Percentiles rank a stretch among this genome's conserved stretches.
These are phyloP conservation scores for Drosophila acutilabella DNA, from an alignment of 2,888 invertebrate genomes.

Conservation along the genomic window DNA sequence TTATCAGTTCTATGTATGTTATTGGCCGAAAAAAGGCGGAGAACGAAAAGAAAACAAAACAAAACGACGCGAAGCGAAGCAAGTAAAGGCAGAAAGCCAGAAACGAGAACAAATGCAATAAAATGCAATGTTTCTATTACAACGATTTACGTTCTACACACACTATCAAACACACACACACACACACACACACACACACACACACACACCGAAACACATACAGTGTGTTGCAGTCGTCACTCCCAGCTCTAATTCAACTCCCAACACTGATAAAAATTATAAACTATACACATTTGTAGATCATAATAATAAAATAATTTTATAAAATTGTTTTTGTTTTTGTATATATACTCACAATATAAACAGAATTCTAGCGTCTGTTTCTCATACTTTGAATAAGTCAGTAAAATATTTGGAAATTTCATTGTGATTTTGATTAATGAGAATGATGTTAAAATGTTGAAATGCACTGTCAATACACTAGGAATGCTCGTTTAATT, in stretches of 20 bases:
- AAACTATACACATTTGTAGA: not conserved
- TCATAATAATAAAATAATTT: not conserved
- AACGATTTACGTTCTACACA: conserved; percentile 74
- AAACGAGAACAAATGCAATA: conserved; percentile 75
- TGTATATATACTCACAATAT: no score
- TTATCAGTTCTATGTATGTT: conserved; percentile 73
- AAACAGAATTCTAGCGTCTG: no score
- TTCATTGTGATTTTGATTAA: no score
- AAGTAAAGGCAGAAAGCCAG: conserved; percentile 37
- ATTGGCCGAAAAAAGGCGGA: conserved; percentile 61
- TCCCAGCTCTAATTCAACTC: not conserved
- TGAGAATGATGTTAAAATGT: no score
- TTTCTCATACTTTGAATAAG: no score
- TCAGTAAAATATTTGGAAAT: no score
- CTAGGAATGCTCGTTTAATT: no score
- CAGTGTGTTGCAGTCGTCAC: conserved; percentile 33
- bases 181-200: conserved; percentile 19
- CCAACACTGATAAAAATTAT: not conserved
- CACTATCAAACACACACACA: conserved; percentile 5
- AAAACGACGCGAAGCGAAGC: conserved; percentile 14
- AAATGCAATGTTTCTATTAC: conserved; percentile 82
- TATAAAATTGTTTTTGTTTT: not conserved
- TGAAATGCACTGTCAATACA: no score
- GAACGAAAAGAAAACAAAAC: conserved; percentile 5
- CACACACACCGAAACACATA: not conserved